Base-by-base conservation (phyloP, 2,888 invertebrate species). In the Aporophyla lueneburgensis region DNA sequence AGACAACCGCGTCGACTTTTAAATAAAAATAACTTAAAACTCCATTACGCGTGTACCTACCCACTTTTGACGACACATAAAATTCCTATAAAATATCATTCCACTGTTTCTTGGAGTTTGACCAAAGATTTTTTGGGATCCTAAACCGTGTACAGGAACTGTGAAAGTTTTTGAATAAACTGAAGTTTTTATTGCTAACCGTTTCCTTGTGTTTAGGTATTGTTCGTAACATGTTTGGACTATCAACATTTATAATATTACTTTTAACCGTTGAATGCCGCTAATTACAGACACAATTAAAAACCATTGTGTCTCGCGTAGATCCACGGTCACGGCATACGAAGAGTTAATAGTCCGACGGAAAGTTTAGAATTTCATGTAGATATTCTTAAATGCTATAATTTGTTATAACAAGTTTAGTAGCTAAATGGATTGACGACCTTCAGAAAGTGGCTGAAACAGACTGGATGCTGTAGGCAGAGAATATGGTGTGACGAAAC, bases 81-180 rank as follows among this genome's bases (percentile, higher is more conserved):
- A 90, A 86, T 80, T 81, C 70, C 75, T 53, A 78, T 85, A 73
- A 88, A 87, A 85, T 80, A 76, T 80, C 19, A 80, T 86, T 81
- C 51, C 63, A 51, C 46, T 69, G 16, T 70, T 53, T 63, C 65
- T 71, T 40, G 12, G 68, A 80, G 68, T 86, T 81, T 61, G 67
- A 72, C 66, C 63, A 27, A 12, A 69, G 59, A 69, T 74, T 80
- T 80, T 75, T 73, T 56, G 40, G 66, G 46, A 19, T 67, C n/a
- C 24, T 68, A 61, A 33, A 21, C 68, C 33, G 46, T 63, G 66
- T 65, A 58, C 12, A 51, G 43, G 69, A 74, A 77, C 73, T 54
- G 62, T 61, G 40, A 65, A 85, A 82, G 63, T 85, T 82, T 43
- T 6, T 27, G 43, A 74, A 76, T 82, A 74, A 70, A 72, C 59